phyloP scores from a whole-genome alignment of 1,140 invertebrate genomes.

The Bombus pyrosoma region DNA sequence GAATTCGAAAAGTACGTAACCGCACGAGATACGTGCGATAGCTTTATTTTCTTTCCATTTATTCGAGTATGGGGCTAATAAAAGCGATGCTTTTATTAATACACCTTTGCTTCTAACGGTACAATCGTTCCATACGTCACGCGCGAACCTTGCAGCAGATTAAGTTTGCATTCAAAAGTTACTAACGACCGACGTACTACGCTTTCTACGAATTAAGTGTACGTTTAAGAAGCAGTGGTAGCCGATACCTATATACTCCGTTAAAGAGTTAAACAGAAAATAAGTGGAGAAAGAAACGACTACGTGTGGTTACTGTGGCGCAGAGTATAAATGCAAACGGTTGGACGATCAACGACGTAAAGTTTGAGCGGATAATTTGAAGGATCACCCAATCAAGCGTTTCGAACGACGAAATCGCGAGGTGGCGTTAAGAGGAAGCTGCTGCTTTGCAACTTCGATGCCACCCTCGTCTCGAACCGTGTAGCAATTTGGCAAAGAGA shows the following conservation, averaged over 20 bases:
- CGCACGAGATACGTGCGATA: no score
- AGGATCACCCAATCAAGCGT: neutral
- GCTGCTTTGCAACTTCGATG: neutral
- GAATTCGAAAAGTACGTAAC: no score
- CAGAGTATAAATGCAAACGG: neutral
- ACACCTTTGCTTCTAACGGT: no score
- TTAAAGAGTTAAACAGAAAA: neutral
- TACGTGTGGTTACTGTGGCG: rapidly evolving
- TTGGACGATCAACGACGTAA: no score
- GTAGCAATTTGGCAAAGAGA: slow-evolving; percentile 11
- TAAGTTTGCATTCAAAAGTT: neutral
- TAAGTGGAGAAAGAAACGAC: neutral
- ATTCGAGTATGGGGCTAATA: no score
- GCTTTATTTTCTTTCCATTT: no score
- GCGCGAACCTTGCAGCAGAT: neutral
- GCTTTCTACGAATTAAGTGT: neutral
- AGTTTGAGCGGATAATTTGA: no score
- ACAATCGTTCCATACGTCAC: no score
- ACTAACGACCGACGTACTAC: no score
- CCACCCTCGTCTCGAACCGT: neutral
- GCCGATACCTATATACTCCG: no score
- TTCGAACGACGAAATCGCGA: neutral
- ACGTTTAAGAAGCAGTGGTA: no score
- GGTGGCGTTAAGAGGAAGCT: neutral
- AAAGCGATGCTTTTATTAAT: no score